Evolutionary conservation across 2,888 invertebrate species (phyloP), one percentile per base, ranked within the genome.

Genomic region (Diploptera punctata): DNA sequence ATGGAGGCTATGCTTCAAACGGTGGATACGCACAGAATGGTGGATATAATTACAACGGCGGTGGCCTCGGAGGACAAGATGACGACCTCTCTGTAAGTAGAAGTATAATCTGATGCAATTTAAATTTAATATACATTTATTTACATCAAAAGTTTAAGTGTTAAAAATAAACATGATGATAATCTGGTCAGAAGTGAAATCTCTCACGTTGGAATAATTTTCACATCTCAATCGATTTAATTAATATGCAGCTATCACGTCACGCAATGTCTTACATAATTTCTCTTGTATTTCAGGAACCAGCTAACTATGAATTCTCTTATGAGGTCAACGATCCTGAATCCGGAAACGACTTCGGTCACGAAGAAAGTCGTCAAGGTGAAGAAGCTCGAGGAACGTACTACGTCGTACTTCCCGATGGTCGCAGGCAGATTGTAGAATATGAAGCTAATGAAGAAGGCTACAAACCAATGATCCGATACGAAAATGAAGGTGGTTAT

Each of bases 351-450:
- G 88, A 90, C 79, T 90, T 90, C 77, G 90, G 89, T 0, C 90
- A 90, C 80, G 86, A 86, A 67, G 89, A 90, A 81, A 87, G 87
- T 79, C 83, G 89, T 29, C 88, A 89, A 78, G 90, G 89, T 70
- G 87, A 89, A 76, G 86, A 86, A 61, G 89, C 90, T 0, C 86
- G 86, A 7, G 90, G 90, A 60, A 87, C 87, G 49, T 90, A 89
- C 81, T 87, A 88, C 80, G 89, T 89, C 47, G 81, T 89, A 49
- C 82, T 90, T 69, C 89, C 89, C 0, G 89, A 90, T 75, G 90
- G 90, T 1, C 84, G 89, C 71, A 88, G 86, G 78, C 89, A 89
- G 80, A 86, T 87, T 26, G 89, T 90, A 3, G 88, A 88, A 77
- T 90, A 90, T 77, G 86, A 88, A 72, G 90, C 89, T 7, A 89